These are phyloP conservation scores for Drosophila nannoptera DNA, from an alignment of 1,140 invertebrate genomes.

Conservation along the genomic window DNA sequence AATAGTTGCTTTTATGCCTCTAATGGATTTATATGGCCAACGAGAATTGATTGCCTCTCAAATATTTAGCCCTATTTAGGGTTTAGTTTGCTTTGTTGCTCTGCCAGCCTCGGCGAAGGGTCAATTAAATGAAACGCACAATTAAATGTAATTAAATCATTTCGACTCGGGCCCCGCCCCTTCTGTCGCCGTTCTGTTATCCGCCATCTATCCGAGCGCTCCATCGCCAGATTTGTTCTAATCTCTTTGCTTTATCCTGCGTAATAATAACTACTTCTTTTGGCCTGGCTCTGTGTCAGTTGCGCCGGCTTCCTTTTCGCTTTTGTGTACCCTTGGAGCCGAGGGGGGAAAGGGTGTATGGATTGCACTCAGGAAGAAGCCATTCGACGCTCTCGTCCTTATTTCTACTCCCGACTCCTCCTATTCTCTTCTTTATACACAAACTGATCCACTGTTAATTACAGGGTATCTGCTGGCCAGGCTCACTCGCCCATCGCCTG, in stretches of 20 bases:
- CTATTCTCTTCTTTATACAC: no score
- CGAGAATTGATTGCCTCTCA: no score
- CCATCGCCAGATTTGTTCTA: conserved; percentile 60
- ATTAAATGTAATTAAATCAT: conserved; percentile 32
- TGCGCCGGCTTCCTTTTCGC: conserved; percentile 27
- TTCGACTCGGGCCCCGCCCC: not conserved
- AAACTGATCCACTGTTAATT: no score
- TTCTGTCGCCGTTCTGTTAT: not conserved
- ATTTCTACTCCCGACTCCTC: no score
- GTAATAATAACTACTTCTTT: conserved; percentile 69
- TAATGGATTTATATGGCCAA: no score
- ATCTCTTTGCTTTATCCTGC: conserved; percentile 64
- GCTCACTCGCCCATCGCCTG: not conserved
- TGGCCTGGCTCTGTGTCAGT: conserved; percentile 15
- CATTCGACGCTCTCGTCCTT: no score
- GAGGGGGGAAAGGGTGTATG: not conserved
- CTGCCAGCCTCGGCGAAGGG: not conserved
- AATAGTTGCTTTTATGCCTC: no score
- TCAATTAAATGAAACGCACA: conserved; percentile 27
- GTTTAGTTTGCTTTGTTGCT: not conserved
- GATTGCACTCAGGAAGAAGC: not conserved
- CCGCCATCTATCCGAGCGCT: conserved; percentile 3
- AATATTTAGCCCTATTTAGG: no score
- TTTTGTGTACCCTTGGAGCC: conserved; percentile 10
- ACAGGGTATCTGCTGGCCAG: conserved; percentile 9